Base-by-base conservation (phyloP, 2,888 invertebrate species). In the Polymixis lichenea region DNA sequence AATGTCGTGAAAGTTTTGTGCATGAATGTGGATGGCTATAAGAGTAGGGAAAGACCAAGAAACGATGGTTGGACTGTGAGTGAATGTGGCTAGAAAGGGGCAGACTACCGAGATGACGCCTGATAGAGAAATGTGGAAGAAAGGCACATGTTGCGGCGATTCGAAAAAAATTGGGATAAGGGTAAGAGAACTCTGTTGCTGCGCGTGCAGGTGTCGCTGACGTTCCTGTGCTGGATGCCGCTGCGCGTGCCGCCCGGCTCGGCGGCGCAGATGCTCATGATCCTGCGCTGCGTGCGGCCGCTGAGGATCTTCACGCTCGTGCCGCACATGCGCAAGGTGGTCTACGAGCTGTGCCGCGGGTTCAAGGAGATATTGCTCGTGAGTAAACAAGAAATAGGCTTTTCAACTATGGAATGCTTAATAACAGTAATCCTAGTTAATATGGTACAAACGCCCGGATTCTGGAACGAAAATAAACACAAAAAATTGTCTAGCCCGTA, bases 301-400 rank as follows among this genome's bases (percentile, higher is more conserved):
- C 96, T 99, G 78, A 96, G 99, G 73, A 99, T 99, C 89, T 99
- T 99, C 95, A 99, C 99, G 49, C 97, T 99, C 73, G 99, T 99
- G 51, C 99, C 99, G 70, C 99, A 99, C 94, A 99, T 99, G 99
- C 97, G 99, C 85, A 99, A 99, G 96, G 99, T 99, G 32, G 99
- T 99, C 73, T 99, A 99, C 94, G 99, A 99, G 92, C 97, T 99
- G 75, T 99, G 99, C 91, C 97, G 99, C 86, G 99, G 99, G 49
- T 99, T 99, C 96, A 99, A 99, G 95, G 99, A 99, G 97, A 99
- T 99, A 88, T 95, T 99, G 70, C 97, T 99, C 95, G 99, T 99
- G 68, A 85, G 85, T 67, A 17, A n/a, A 67, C 17, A 32, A 51
- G 9, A 22, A 15, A 51, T 15, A 28, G 49, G 22, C 66, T 49